phyloP scores from a whole-genome alignment of 53 echinoderm and acorn worm genomes.

The Patiria pectinifera region DNA sequence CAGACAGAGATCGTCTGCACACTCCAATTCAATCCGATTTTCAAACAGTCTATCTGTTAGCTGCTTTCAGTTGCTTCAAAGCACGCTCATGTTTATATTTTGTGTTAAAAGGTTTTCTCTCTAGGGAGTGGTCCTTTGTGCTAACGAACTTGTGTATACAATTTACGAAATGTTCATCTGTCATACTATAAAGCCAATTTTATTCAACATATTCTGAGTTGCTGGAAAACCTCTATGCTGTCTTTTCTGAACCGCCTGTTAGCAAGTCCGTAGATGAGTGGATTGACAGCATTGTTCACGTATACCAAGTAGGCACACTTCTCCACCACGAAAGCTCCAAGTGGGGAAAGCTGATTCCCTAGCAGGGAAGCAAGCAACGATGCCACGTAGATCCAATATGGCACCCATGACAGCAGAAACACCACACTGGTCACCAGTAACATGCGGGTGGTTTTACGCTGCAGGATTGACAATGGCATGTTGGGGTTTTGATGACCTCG shows the following conservation, averaged over 20 bases:
- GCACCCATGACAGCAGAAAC: slow-evolving; percentile 36
- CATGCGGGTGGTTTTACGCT: slow-evolving; percentile 37
- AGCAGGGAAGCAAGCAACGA: neutral
- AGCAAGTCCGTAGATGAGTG: neutral
- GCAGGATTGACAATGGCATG: neutral
- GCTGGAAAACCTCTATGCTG: neutral
- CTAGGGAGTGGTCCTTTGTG: no score
- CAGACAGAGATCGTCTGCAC: no score
- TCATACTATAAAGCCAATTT: neutral
- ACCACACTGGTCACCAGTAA: slow-evolving; percentile 38
- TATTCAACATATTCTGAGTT: neutral
- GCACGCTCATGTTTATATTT: no score
- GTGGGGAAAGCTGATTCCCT: neutral
- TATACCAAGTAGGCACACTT: neutral
- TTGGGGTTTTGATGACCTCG: neutral
- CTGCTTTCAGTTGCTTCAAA: no score
- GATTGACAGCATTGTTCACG: slow-evolving; percentile 15
- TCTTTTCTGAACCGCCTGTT: slow-evolving; percentile 43
- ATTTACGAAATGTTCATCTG: no score
- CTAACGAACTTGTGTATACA: no score
- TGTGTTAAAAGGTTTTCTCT: no score
- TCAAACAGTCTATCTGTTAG: no score
- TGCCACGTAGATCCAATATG: slow-evolving; percentile 14
- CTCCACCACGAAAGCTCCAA: neutral
- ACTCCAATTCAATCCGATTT: no score